These are phyloP conservation scores for Nebria brevicollis DNA, from an alignment of 2,888 invertebrate genomes.

Conservation along the genomic window DNA sequence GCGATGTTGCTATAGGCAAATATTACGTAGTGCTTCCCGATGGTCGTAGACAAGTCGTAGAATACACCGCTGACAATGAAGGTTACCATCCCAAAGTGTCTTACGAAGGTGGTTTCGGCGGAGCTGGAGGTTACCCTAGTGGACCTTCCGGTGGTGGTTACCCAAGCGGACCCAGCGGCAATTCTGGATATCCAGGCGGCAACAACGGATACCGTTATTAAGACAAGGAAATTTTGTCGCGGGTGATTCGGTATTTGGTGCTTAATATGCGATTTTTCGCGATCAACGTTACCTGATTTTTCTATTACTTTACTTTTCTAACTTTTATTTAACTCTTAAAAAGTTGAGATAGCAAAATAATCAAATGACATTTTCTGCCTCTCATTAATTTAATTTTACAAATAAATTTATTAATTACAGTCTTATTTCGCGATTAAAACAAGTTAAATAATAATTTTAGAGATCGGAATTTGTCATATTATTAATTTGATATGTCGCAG, in stretches of 20 bases:
- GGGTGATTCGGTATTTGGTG: slow-evolving; percentile 11
- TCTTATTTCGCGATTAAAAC: too few relatives aligned
- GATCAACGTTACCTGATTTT: not conserved
- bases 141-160: slow-evolving; percentile 58
- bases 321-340: not conserved
- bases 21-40: slow-evolving; percentile 76
- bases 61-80: slow-evolving; percentile 72
- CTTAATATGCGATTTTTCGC: not conserved
- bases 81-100: slow-evolving; percentile 74
- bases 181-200: slow-evolving; percentile 56
- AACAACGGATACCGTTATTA: slow-evolving; percentile 61
- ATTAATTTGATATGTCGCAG: not conserved
- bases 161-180: slow-evolving; percentile 56
- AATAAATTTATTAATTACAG: too few relatives aligned
- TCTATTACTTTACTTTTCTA: not conserved
- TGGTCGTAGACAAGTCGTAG: slow-evolving; percentile 73
- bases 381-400: too few relatives aligned
- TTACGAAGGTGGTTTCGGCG: slow-evolving; percentile 64
- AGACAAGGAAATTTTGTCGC: slow-evolving; percentile 12
- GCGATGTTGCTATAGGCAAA: slow-evolving; percentile 74
- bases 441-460: too few relatives aligned
- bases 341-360: too few relatives aligned
- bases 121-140: slow-evolving; percentile 49
- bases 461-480: too few relatives aligned
- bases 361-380: too few relatives aligned